These are phyloP conservation scores for Hypotaenidia philippensis DNA, from an alignment of 2,797 vertebrate species.

Conservation along the genomic window DNA sequence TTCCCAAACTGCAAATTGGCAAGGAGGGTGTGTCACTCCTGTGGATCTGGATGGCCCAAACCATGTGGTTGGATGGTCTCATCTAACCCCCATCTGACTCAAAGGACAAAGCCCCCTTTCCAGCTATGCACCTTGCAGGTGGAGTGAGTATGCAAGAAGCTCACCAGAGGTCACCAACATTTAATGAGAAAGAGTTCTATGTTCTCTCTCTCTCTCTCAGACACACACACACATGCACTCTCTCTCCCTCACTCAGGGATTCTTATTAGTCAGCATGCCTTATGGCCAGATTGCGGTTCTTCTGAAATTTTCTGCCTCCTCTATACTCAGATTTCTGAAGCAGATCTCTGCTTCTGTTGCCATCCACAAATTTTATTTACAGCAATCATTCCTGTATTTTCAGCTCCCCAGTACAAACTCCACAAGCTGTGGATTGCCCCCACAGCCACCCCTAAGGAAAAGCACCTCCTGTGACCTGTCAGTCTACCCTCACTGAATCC, in stretches of 20 bases:
- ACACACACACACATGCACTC: too few species aligned
- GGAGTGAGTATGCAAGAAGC: not conserved
- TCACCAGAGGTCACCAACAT: not conserved
- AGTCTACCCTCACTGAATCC: not conserved
- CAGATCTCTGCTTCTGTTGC: not conserved
- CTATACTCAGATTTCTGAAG: not conserved
- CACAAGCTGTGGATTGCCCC: not conserved
- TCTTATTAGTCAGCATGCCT: not conserved
- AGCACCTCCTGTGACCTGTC: not conserved
- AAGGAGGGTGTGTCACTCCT: not conserved
- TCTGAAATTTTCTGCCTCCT: not conserved
- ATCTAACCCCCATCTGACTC: not conserved
- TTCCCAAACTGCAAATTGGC: not conserved
- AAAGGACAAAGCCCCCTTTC: not conserved
- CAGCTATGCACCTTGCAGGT: rapidly evolving
- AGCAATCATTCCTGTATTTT: not conserved
- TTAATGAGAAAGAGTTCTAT: not conserved
- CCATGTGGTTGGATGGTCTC: not conserved
- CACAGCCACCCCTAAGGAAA: not conserved
- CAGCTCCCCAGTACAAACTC: not conserved
- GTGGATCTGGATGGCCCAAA: not conserved
- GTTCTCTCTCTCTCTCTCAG: too few species aligned
- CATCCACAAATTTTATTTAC: not conserved
- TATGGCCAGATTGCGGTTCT: not conserved
- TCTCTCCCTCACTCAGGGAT: too few species aligned